Base-by-base conservation (phyloP, 2,888 invertebrate species). In the Eupithecia tripunctaria region DNA sequence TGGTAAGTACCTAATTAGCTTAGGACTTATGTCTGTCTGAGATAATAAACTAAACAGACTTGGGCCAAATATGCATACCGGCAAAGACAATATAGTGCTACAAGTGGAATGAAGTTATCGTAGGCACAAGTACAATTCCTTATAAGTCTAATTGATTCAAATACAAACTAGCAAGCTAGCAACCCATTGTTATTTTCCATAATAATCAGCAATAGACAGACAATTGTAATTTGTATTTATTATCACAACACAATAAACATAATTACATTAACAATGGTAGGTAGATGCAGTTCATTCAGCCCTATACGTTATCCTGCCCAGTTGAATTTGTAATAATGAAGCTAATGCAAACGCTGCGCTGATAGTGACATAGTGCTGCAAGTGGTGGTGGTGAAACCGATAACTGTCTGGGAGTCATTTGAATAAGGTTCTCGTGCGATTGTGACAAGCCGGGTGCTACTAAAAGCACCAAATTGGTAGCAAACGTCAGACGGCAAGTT, bases 401-500 rank as follows among this genome's bases (percentile, higher is more conserved):
- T 78, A 79, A 70, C 66, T 21, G 70, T 71, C 73, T 70, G 59
- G 67, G 59, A 77, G 77, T 72, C 74, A 76, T 80, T 78, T 78
- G 72, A 80, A 79, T 83, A 73, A 67, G 70, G 72, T 67, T 81
- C 83, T 84, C 84, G 84, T 86, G 84, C 81, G 74, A 71, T 78
- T 76, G 78, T 82, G 82, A 82, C 81, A 82, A 73, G 63, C 73
- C 56, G 56, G 70, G 67, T 64, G 74, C 73, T 74, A 76, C 75
- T 63, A 64, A 67, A 72, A 63, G 27, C 67, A 70, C 63, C 64
- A 67, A 72, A 70, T 47, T 67, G 63, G 68, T 36, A 70, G 43
- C 25, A 67, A 76, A 70, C 70, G 76, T 76, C 78, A 81, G 80
- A 80, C 82, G 82, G 84, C 82, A 79, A 79, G 80, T 66, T 68